Percentiles rank a stretch among this genome's conserved stretches.
Evolutionary conservation across 1,140 invertebrate genomes (phyloP).

Genomic region (Rhagoletis zephyria): DNA sequence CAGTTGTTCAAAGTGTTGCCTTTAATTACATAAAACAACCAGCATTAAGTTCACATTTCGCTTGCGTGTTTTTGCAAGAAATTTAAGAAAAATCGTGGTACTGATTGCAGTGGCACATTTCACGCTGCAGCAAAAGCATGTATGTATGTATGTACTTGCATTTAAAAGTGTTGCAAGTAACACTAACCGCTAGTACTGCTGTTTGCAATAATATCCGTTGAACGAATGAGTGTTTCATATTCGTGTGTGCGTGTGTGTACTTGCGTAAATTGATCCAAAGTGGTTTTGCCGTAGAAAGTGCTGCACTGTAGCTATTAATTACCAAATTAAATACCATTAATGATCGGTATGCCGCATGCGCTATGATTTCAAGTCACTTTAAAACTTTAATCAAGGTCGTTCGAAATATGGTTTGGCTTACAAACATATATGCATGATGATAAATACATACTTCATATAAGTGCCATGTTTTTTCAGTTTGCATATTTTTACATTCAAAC

Average conservation of each 20-base stretch:
- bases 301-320: background rate
- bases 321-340: constrained; percentile 3
- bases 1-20: background rate
- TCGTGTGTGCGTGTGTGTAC: background rate
- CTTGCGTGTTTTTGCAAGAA: background rate
- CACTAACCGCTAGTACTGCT: background rate
- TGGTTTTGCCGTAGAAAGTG: background rate
- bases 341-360: background rate
- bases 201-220: constrained; percentile 5
- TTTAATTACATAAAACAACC: constrained; percentile 30
- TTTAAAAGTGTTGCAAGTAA: background rate
- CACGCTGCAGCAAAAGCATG: background rate
- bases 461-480: too few relatives aligned
- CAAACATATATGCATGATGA: too few relatives aligned
- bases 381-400: too few relatives aligned
- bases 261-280: background rate
- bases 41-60: constrained; percentile 2
- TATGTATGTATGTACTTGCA: too few relatives aligned
- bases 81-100: background rate
- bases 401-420: too few relatives aligned
- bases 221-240: background rate
- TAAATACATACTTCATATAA: too few relatives aligned
- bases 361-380: too few relatives aligned
- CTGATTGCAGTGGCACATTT: background rate
- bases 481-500: too few relatives aligned